Percentiles rank a stretch among this genome's conserved stretches.
Evolutionary conservation across 2,888 invertebrate genomes (phyloP).

Genomic region (Gerris lacustris): DNA sequence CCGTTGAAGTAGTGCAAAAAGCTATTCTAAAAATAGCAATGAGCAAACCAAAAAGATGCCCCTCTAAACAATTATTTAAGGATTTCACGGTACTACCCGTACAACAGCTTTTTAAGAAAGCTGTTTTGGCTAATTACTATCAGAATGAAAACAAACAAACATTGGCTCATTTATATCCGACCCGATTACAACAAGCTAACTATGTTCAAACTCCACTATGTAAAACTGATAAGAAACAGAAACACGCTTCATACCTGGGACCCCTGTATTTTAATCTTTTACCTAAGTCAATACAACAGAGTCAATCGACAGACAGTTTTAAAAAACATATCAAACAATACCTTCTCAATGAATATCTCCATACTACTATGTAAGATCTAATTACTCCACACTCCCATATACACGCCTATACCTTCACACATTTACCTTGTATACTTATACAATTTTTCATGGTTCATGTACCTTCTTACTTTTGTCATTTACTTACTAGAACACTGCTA

Average conservation of each 20-base stretch:
- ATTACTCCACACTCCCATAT: no score
- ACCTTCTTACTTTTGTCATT: no score
- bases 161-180: neutral
- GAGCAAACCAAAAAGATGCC: neutral
- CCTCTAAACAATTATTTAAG: neutral
- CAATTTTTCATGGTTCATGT: no score
- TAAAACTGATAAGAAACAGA: neutral
- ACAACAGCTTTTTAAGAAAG: neutral
- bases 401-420: no score
- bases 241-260: neutral
- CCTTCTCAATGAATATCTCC: no score
- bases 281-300: neutral
- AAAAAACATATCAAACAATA: no score
- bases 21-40: neutral
- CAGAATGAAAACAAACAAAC: neutral
- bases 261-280: neutral
- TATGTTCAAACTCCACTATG: neutral
- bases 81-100: neutral
- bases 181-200: neutral
- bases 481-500: no score
- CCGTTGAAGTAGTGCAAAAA: neutral
- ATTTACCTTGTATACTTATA: no score
- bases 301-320: neutral
- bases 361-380: no score
- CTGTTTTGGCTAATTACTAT: neutral